A percentile compares a stretch with the other conserved stretches of the same genome.
phyloP scores from a whole-genome alignment of 2,797 vertebrate species.

The Chrosomus eos region DNA sequence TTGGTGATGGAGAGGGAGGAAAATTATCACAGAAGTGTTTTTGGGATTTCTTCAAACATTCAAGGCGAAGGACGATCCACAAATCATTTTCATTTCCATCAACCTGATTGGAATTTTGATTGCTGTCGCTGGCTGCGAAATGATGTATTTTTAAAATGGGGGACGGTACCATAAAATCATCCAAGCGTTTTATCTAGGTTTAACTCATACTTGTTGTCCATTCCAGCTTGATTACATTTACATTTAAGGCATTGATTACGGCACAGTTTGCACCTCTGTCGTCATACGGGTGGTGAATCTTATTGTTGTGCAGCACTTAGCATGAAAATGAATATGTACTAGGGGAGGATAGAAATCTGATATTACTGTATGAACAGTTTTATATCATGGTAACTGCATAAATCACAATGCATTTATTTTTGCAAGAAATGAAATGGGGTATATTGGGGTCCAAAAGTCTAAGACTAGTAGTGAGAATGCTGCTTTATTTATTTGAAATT shows the following conservation, averaged over 20 bases:
- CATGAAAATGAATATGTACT: background rate
- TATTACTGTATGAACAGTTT: background rate
- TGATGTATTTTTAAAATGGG: background rate
- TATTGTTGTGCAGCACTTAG: background rate
- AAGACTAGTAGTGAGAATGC: background rate
- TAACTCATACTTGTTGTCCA: background rate
- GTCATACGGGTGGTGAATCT: background rate
- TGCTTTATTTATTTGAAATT: background rate
- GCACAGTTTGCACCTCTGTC: background rate
- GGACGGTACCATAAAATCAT: background rate
- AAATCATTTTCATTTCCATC: conserved; percentile 25
- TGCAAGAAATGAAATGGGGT: background rate
- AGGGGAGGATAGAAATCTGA: background rate
- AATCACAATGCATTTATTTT: background rate
- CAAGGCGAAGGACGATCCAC: background rate
- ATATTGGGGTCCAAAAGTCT: background rate
- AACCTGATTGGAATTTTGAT: conserved; percentile 42
- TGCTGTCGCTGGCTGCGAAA: background rate
- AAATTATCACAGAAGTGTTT: conserved; percentile 29
- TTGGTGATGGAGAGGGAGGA: background rate
- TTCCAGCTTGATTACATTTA: conserved; percentile 23
- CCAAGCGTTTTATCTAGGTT: conserved; percentile 22
- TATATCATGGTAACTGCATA: background rate
- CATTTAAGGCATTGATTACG: conserved; percentile 21
- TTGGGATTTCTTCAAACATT: conserved; percentile 1